Conservation (phyloP, 2,797 vertebrate species). For the Cuculus canorus region DNA sequence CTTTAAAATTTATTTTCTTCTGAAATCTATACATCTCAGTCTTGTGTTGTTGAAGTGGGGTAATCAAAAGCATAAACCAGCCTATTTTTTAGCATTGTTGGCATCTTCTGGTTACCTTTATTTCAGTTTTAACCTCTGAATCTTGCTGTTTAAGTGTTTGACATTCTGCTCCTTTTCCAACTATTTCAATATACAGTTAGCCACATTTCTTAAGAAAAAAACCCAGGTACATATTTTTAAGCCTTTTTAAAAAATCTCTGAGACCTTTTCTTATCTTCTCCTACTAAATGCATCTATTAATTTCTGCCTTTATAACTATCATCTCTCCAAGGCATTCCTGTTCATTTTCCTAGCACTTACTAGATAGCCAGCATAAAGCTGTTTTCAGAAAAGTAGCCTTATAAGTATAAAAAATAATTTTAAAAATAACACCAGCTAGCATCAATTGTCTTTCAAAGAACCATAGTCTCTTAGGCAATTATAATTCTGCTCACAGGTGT, state of each 20-base stretch:
- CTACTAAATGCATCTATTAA: not conserved
- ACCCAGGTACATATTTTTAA: not conserved
- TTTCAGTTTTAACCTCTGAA: not conserved
- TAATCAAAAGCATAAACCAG: not conserved
- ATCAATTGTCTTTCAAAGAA: not conserved
- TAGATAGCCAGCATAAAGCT: not conserved
- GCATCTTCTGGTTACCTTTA: not conserved
- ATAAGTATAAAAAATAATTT: not conserved
- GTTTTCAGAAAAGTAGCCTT: not conserved
- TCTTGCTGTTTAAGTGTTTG: not conserved
- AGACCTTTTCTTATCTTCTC: accelerated
- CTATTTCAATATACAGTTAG: not conserved
- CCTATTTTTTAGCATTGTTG: not conserved
- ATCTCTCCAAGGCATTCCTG: not conserved
- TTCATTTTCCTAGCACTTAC: not conserved
- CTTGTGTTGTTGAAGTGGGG: not conserved
- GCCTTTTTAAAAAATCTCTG: not conserved
- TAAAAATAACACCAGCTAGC: not conserved
- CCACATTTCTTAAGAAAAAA: not conserved
- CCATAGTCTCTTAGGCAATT: accelerated
- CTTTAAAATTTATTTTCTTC: not conserved
- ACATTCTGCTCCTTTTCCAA: not conserved
- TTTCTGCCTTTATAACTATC: not conserved
- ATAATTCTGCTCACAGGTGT: not conserved
- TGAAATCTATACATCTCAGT: not conserved